Conservation (phyloP, 1,140 invertebrate genomes). For the Solen grandis region DNA sequence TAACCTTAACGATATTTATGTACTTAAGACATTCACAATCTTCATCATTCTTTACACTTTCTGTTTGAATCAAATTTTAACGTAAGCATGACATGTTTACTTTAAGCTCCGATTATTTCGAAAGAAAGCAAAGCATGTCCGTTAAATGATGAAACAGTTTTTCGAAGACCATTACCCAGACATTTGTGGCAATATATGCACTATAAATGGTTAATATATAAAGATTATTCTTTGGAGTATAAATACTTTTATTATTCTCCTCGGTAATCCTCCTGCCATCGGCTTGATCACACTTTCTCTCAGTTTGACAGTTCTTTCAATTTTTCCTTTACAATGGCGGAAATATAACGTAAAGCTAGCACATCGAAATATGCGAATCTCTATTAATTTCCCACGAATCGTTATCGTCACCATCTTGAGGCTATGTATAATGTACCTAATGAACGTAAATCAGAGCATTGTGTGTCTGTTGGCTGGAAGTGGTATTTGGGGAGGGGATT, state of each 20-base stretch:
- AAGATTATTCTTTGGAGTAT: not conserved
- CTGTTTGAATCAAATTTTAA: not conserved
- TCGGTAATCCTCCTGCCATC: constrained; percentile 35
- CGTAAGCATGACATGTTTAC: not conserved
- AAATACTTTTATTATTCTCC: constrained; percentile 45
- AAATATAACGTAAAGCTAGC: constrained; percentile 5
- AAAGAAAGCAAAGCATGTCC: not conserved
- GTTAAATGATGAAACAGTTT: not conserved
- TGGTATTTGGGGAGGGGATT: too few relatives aligned
- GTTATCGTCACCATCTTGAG: too few relatives aligned
- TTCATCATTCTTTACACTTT: too few relatives aligned
- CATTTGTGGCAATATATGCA: not conserved
- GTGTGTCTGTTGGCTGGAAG: too few relatives aligned
- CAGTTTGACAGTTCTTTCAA: not conserved
- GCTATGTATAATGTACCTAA: too few relatives aligned
- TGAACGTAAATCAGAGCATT: too few relatives aligned
- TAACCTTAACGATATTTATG: too few relatives aligned
- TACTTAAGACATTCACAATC: too few relatives aligned
- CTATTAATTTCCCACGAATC: too few relatives aligned
- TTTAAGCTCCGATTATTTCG: not conserved
- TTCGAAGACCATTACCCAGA: not conserved
- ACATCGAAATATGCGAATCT: too few relatives aligned
- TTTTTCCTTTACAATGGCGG: constrained; percentile 37
- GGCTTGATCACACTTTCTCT: not conserved
- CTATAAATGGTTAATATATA: not conserved